Conservation (phyloP, 2,797 vertebrate genomes). For the Hydrocynus forskahlii region DNA sequence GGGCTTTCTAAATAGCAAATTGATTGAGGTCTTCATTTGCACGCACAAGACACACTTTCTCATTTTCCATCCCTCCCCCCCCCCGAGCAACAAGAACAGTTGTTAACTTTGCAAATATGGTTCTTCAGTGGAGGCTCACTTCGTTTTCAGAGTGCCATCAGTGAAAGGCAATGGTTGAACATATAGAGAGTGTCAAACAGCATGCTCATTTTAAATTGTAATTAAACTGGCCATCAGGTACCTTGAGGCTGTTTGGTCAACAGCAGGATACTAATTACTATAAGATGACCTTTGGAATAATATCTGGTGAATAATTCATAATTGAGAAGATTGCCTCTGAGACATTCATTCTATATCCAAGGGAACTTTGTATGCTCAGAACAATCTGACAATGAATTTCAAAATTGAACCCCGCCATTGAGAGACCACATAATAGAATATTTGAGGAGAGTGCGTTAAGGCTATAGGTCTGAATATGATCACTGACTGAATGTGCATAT, state of each 20-base stretch:
- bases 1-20: slow-evolving; percentile 31
- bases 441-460: background rate
- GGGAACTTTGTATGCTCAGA: slow-evolving; percentile 55
- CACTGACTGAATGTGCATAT: background rate
- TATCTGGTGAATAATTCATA: slow-evolving; percentile 88
- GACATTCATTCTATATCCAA: slow-evolving; percentile 67
- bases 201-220: slow-evolving; percentile 86
- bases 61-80: slow-evolving; percentile 26
- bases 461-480: background rate
- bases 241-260: slow-evolving; percentile 87
- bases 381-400: slow-evolving; percentile 52
- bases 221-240: slow-evolving; percentile 87
- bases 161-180: slow-evolving; percentile 75
- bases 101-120: slow-evolving; percentile 68
- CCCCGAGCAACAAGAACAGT: slow-evolving; percentile 37
- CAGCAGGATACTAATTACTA: slow-evolving; percentile 87
- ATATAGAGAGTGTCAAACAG: slow-evolving; percentile 84
- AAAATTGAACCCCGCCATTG: slow-evolving; percentile 16
- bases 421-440: slow-evolving; percentile 33
- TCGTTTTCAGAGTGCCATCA: slow-evolving; percentile 80
- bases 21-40: slow-evolving; percentile 46
- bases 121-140: slow-evolving; percentile 71
- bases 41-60: slow-evolving; percentile 35
- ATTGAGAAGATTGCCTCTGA: slow-evolving; percentile 80
- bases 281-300: slow-evolving; percentile 89